A percentile compares a stretch with the other conserved stretches of the same genome.
These are phyloP conservation scores for Myopa tessellatipennis DNA, from an alignment of 2,888 invertebrate genomes.

Conservation along the genomic window DNA sequence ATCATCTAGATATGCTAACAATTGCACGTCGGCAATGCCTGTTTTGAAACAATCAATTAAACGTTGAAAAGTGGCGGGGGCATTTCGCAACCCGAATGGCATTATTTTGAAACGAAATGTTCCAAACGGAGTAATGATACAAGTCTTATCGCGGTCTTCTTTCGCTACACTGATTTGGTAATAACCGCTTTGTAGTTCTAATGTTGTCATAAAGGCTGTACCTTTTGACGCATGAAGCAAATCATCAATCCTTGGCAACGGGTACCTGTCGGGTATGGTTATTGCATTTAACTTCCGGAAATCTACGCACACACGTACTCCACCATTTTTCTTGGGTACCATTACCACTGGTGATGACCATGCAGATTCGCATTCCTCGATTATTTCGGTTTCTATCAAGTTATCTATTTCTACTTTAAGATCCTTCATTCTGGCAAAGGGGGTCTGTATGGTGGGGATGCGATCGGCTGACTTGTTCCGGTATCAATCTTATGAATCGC, in stretches of 20 bases:
- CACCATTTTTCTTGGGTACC: slow-evolving; percentile 41
- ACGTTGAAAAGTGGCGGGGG: slow-evolving; percentile 34
- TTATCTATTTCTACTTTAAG: slow-evolving; percentile 27
- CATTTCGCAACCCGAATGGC: slow-evolving; percentile 40
- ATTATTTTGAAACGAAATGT: no score
- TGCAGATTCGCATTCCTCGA: slow-evolving; percentile 61
- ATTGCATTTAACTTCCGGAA: not conserved
- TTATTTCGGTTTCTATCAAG: slow-evolving; percentile 55
- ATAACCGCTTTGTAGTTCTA: no score
- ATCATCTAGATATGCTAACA: slow-evolving; percentile 54
- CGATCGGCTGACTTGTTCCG: not conserved
- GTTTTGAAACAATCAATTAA: slow-evolving; percentile 47
- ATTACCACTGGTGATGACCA: slow-evolving; percentile 62
- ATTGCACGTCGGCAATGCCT: slow-evolving; percentile 32
- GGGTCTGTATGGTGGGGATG: slow-evolving; percentile 43
- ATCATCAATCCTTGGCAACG: slow-evolving; percentile 40
- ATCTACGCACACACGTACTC: slow-evolving; percentile 53
- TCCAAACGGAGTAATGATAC: slow-evolving; percentile 21
- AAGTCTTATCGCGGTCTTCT: no score
- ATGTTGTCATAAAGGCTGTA: no score
- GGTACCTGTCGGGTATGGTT: not conserved
- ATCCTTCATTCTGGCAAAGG: slow-evolving; percentile 47
- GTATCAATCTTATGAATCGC: not conserved
- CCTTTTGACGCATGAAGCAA: no score
- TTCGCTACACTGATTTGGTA: no score